These are phyloP conservation scores for Diarsia rubi DNA, from an alignment of 2,888 invertebrate genomes.

Conservation along the genomic window DNA sequence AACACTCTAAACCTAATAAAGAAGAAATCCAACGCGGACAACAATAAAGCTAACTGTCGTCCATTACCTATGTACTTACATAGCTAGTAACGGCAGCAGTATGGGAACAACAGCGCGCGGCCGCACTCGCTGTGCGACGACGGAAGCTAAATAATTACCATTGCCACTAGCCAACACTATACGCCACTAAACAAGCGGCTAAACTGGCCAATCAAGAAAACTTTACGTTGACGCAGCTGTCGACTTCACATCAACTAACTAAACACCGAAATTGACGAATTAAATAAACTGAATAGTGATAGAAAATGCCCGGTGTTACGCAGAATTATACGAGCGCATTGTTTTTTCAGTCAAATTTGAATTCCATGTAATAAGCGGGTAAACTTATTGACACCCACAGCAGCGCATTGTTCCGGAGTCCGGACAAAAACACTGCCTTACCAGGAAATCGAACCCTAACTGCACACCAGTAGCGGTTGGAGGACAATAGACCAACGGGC, in stretches of 20 bases:
- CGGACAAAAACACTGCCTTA: background rate
- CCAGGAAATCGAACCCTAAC: background rate
- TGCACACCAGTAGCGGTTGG: background rate
- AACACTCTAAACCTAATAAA: background rate
- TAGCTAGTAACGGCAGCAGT: conserved; percentile 29
- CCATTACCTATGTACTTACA: conserved; percentile 13
- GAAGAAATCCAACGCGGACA: background rate
- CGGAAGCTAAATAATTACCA: conserved; percentile 1
- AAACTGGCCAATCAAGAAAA: no score
- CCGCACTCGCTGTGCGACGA: background rate
- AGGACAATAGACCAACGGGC: background rate
- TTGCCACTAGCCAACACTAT: background rate
- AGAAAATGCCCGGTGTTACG: no score
- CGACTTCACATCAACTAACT: no score
- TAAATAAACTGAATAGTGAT: no score
- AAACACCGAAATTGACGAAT: no score
- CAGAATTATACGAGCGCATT: no score
- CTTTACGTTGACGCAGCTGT: no score
- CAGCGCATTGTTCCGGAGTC: background rate
- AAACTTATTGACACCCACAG: background rate
- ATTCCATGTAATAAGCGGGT: background rate
- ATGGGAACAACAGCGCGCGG: conserved; percentile 38
- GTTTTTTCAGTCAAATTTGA: background rate
- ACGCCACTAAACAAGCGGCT: background rate
- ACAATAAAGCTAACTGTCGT: conserved; percentile 25